phyloP scores from a whole-genome alignment of 92 coral and sea anemone species.

The Meandrina meandrites region DNA sequence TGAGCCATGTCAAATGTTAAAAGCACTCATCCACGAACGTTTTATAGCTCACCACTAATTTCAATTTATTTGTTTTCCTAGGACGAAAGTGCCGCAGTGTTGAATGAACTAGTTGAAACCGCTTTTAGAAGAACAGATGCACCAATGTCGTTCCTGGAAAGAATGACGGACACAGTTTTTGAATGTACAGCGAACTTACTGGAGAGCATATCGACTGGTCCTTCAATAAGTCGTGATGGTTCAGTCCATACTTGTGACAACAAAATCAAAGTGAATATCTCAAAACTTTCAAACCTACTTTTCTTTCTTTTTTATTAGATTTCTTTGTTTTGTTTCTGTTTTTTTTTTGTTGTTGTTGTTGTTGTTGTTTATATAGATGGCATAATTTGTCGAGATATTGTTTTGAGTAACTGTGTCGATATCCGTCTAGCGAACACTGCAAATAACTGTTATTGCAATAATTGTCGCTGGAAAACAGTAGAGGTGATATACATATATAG shows the following conservation, averaged over 20 bases:
- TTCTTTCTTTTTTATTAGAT: too few relatives aligned
- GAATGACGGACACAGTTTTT: conserved; percentile 3
- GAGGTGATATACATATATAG: too few relatives aligned
- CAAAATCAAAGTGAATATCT: conserved; percentile 13
- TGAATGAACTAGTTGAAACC: conserved; percentile 1
- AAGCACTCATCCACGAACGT: too few relatives aligned
- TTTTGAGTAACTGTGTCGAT: too few relatives aligned
- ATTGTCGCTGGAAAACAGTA: too few relatives aligned
- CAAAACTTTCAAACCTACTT: not conserved
- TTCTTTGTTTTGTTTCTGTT: too few relatives aligned
- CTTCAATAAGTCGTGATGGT: conserved; percentile 19
- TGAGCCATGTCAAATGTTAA: not conserved
- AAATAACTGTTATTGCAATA: too few relatives aligned
- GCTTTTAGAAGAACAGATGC: not conserved
- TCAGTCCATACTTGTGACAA: conserved; percentile 17
- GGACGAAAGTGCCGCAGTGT: not conserved
- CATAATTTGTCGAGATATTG: too few relatives aligned
- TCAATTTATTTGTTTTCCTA: not conserved
- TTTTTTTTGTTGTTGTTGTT: too few relatives aligned
- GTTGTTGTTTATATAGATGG: too few relatives aligned
- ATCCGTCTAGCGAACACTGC: too few relatives aligned
- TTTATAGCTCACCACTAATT: not conserved
- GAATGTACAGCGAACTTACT: conserved; percentile 6
- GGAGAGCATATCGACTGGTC: conserved; percentile 6
- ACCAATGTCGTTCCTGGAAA: conserved; percentile 12